These are phyloP conservation scores for Cebidichthys violaceus DNA, from an alignment of 2,113 vertebrate genomes.

Conservation along the genomic window DNA sequence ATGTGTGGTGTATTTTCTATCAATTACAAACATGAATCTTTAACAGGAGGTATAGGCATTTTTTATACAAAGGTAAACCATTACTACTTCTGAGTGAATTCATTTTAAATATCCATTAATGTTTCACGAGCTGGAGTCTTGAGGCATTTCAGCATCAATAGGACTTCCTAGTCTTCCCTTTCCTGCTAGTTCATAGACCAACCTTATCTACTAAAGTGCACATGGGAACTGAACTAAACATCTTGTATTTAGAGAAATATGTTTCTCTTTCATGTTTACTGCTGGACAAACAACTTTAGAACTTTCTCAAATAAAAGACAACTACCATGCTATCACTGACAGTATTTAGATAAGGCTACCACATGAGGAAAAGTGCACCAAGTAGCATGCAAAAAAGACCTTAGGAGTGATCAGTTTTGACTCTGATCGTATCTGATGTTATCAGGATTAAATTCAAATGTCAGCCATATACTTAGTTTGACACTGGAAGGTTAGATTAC, in stretches of 20 bases:
- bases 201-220: slow-evolving; percentile 23
- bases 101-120: slow-evolving; percentile 61
- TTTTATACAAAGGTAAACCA: slow-evolving; percentile 56
- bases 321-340: background rate
- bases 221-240: slow-evolving; percentile 31
- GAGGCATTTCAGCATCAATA: slow-evolving; percentile 48
- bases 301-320: slow-evolving; percentile 1
- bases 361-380: slow-evolving; percentile 23
- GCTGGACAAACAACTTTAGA: slow-evolving; percentile 15
- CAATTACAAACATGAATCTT: slow-evolving; percentile 43
- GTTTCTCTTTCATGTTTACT: slow-evolving; percentile 33
- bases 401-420: slow-evolving; percentile 76
- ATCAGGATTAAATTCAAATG: slow-evolving; percentile 82
- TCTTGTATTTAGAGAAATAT: slow-evolving; percentile 26
- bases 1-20: background rate
- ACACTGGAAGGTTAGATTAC: slow-evolving; percentile 75
- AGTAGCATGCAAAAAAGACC: slow-evolving; percentile 28
- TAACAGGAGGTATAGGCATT: slow-evolving; percentile 28
- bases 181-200: slow-evolving; percentile 37
- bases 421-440: slow-evolving; percentile 81
- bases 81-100: slow-evolving; percentile 68
- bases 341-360: slow-evolving; percentile 11
- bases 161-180: slow-evolving; percentile 47
- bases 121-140: slow-evolving; percentile 55
- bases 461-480: slow-evolving; percentile 75